Conservation (phyloP, 2,113 vertebrate genomes). For the Oryzias woworae region DNA sequence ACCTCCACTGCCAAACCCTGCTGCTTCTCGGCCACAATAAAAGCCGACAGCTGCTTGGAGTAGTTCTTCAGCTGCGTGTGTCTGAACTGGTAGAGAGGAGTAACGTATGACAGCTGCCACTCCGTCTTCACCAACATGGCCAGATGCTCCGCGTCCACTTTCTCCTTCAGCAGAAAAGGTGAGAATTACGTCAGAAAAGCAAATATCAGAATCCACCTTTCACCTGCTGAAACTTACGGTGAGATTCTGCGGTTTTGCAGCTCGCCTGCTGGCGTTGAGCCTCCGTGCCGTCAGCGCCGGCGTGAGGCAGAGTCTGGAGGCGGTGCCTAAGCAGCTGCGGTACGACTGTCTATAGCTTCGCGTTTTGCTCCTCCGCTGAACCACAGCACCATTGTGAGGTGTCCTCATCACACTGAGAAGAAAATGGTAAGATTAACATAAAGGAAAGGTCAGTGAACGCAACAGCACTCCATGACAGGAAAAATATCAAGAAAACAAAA, state of each 20-base stretch:
- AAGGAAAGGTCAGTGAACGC: too few relatives aligned
- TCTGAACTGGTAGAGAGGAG: slow-evolving; percentile 85
- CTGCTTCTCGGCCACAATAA: slow-evolving; percentile 84
- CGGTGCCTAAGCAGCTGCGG: slow-evolving; percentile 43
- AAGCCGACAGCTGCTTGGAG: slow-evolving; percentile 79
- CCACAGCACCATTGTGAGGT: slow-evolving; percentile 18
- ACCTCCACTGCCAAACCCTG: slow-evolving; percentile 82
- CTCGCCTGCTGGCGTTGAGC: slow-evolving; percentile 51
- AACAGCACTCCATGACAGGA: too few relatives aligned
- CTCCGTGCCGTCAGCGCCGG: slow-evolving; percentile 38
- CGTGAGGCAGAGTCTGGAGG: slow-evolving; percentile 43
- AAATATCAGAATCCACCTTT: background rate
- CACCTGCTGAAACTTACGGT: slow-evolving; percentile 35
- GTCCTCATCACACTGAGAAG: slow-evolving; percentile 27
- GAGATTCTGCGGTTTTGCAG: slow-evolving; percentile 27
- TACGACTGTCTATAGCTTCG: slow-evolving; percentile 54
- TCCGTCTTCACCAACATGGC: slow-evolving; percentile 80
- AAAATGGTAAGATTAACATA: background rate
- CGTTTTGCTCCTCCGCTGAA: slow-evolving; percentile 47
- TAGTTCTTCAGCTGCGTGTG: slow-evolving; percentile 79
- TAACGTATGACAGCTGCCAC: slow-evolving; percentile 90
- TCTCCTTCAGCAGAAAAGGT: slow-evolving; percentile 63
- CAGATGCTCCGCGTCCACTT: slow-evolving; percentile 67
- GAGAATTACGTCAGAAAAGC: background rate
- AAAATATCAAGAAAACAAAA: too few relatives aligned